Base-by-base conservation (phyloP, 2,113 vertebrate genomes). In the Probosciger aterrimus region DNA sequence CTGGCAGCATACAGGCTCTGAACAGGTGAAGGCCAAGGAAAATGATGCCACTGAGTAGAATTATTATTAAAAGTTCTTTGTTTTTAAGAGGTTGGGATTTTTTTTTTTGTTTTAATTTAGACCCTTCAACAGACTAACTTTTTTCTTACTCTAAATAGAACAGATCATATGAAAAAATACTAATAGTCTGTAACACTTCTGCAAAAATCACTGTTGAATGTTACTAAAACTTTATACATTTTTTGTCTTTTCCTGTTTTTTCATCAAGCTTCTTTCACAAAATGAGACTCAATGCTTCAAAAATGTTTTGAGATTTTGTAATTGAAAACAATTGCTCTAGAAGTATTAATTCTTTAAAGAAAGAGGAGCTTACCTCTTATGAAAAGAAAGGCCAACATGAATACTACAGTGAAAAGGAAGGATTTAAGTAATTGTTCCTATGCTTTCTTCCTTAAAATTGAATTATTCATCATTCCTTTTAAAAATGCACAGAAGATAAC, bases 401-500 rank as follows among this genome's bases (percentile, higher is more conserved):
- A 91, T 78, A 96, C 84, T 82, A 62, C n/a, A 62, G 41, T 90
- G 82, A 86, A 95, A 83, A 88, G 41, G 65, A 88, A 94, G 69
- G 57, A 65, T 8, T 37, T 50, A 91, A 39, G 78, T 44, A 73
- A 78, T 94, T 96, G 64, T 73, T 94, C 25, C 46, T 83, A 9
- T 63, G 19, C 43, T 92, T 96, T 47, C 35, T 77, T 93, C 50
- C 37, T 71, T 84, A 84, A 91, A 95, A 93, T 65, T 79, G 79
- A 95, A 96, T 97, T 92, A 95, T 95, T 95, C 88, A 96, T 96
- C 71, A 67, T 90, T 93, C 94, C 53, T n/a, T 86, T 92, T 76
- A 69, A 77, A 94, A 95, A 92, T 44, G 35, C 82, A 92, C 15
- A 65, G 82, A 90, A 86, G 39, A 87, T n/a, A n/a, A 23, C 1